Conservation (phyloP, 2,113 vertebrate genomes). For the Hippocampus zosterae region DNA sequence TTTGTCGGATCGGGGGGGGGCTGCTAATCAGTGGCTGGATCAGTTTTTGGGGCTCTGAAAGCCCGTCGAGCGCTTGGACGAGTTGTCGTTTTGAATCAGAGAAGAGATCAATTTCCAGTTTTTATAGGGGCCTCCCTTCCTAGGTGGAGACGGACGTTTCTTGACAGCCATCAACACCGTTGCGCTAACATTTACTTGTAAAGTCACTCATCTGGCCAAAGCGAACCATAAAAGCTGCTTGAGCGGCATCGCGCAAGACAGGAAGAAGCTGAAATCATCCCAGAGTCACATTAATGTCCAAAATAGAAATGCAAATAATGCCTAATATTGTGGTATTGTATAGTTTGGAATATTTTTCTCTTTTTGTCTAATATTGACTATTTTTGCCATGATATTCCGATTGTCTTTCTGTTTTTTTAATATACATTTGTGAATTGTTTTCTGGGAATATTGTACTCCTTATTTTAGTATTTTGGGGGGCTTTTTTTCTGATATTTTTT, state of each 20-base stretch:
- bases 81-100: conserved; percentile 68
- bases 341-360: too few relatives aligned
- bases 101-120: conserved; percentile 33
- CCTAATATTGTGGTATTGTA: too few relatives aligned
- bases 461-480: too few relatives aligned
- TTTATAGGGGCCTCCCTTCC: conserved; percentile 30
- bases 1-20: conserved; percentile 45
- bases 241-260: not conserved
- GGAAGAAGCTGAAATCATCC: not conserved
- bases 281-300: too few relatives aligned
- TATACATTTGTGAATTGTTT: too few relatives aligned
- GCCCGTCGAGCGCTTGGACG: conserved; percentile 57
- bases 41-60: conserved; percentile 50
- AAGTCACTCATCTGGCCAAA: not conserved
- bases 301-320: too few relatives aligned
- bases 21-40: conserved; percentile 57
- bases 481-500: too few relatives aligned
- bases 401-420: too few relatives aligned
- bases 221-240: not conserved
- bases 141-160: conserved; percentile 26
- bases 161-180: conserved; percentile 25
- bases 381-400: too few relatives aligned
- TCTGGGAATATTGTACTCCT: too few relatives aligned
- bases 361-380: too few relatives aligned
- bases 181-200: not conserved